phyloP scores from a whole-genome alignment of 35 echinoderm and acorn worm genomes.

The Apostichopus californicus region DNA sequence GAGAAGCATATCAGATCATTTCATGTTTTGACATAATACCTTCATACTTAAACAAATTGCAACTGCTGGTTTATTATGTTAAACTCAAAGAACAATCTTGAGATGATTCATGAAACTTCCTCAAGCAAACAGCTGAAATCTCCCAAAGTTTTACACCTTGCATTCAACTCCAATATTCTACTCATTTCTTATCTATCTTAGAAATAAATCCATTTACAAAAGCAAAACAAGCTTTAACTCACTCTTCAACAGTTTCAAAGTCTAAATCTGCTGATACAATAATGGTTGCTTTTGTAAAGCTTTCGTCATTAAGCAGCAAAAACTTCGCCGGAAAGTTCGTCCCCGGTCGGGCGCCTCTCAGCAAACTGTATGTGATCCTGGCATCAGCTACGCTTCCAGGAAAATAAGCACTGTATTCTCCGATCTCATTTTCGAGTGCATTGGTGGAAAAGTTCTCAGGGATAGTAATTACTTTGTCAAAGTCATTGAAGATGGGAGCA shows the following conservation, averaged over 20 bases:
- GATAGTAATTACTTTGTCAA: background rate
- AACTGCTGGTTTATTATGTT: too few relatives aligned
- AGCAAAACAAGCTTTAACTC: background rate
- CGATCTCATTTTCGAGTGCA: background rate
- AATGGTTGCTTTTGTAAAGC: constrained; percentile 29
- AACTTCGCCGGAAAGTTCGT: constrained; percentile 65
- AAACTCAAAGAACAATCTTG: too few relatives aligned
- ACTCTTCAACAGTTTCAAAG: constrained; percentile 54
- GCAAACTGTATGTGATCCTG: constrained; percentile 40
- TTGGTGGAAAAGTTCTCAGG: constrained; percentile 21
- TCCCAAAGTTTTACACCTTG: too few relatives aligned
- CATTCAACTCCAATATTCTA: too few relatives aligned
- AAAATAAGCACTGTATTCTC: background rate
- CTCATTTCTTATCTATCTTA: too few relatives aligned
- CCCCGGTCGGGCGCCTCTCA: constrained; percentile 45
- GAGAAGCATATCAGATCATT: too few relatives aligned
- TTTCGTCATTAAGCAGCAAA: constrained; percentile 15
- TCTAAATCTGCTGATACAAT: constrained; percentile 43
- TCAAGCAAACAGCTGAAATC: too few relatives aligned
- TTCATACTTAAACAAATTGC: too few relatives aligned
- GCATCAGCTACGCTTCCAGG: background rate
- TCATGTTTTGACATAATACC: too few relatives aligned
- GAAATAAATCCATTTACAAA: background rate
- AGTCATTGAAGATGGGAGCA: background rate
- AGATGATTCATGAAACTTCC: too few relatives aligned